Evolutionary conservation across 2,113 vertebrate genomes (phyloP), one percentile per base, ranked within the genome.

Genomic region (Phaethon lepturus): DNA sequence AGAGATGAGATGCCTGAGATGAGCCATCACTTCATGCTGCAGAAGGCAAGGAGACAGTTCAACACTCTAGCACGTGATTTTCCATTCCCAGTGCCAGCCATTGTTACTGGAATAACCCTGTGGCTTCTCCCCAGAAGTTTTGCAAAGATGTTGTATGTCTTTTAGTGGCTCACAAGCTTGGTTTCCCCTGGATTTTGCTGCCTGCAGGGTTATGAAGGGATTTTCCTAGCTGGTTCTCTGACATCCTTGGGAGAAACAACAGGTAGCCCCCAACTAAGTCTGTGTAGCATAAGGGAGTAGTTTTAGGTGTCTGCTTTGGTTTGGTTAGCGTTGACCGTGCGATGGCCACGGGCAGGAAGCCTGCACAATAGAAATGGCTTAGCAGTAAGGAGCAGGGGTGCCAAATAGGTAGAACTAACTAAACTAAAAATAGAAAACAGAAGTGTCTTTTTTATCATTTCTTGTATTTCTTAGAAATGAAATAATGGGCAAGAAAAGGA

Each of bases 161-260:
- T 97, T 95, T 88, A 88, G 95, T 78, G 92, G 59, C 88, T 91
- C 71, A 50, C 31, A 69, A 86, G 63, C 40, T 85, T 17, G 35
- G 68, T 52, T 97, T 95, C 94, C 78, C 88, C 87, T 92, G 85
- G 91, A 77, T 88, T 95, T 83, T 94, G 68, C 83, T 84, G 87
- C 72, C 88, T 74, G n/a, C 71, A 62, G 73, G 4, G 86, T 92
- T 93, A 83, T 18, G 76, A 91, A 91, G 81, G 87, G 92, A 13
- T 95, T 95, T 88, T 68, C 97, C 91, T 97, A 96, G 95, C 88
- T 62, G 45, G 68, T 86, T 97, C 93, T 93, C 78, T 95, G 88
- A 88, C 56, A 53, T 87, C 88, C 53, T 90, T 88, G 67, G 75
- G 74, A 95, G 89, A 93, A 95, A 77, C 75, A 96, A 91, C 85